Base-by-base conservation (phyloP, 92 coral and sea anemone genomes). In the Paramuricea clavata region DNA sequence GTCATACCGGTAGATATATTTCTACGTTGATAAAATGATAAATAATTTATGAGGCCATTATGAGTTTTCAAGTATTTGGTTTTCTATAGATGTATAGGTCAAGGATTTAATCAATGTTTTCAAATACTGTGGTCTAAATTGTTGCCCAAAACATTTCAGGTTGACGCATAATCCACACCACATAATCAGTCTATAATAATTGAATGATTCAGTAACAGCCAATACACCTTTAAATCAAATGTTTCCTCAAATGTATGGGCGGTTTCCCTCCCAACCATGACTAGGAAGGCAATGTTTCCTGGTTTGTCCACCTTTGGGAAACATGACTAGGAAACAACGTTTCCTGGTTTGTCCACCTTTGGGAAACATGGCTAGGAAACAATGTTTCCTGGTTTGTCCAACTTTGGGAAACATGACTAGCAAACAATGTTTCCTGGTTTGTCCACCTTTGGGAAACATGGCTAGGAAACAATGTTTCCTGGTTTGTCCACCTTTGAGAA, bases 31-130 rank as follows among this genome's bases (percentile, higher is more conserved):
- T 15, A 47, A 10, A 47, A 15, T 3, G 62, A 54, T 21, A 23
- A 54, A 54, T 28, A 28, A 65, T 65, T 65, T 28, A 31, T 65
- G 28, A 27, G 39, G n/a, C 39, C 41, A 28, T 65, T 60, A 60
- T 60, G 9, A 21, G 68, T 60, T 60, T 26, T 60, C 68, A 60
- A 60, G 68, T 60, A 15, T 12, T 47, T 47, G 52, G 68, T 60
- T 60, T 60, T 22, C 10, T 25, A 22, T 22, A 26, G 68, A 9
- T 60, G 68, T 60, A 21, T 22, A 26, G 68, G 32, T 26, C 33
- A 22, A 60, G 11, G 15, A n/a, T 21, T 60, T 5, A 13, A 60
- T 22, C 68, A 60, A 10, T 60, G 68, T 22, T 60, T 60, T 47
- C 3, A 9, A 47, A 47, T 1, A 60, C 15, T 22, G 68, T 26